A percentile compares a stretch with the other conserved stretches of the same genome.
Conservation (phyloP, 2,797 vertebrate genomes). For the Anolis apletophallus region DNA sequence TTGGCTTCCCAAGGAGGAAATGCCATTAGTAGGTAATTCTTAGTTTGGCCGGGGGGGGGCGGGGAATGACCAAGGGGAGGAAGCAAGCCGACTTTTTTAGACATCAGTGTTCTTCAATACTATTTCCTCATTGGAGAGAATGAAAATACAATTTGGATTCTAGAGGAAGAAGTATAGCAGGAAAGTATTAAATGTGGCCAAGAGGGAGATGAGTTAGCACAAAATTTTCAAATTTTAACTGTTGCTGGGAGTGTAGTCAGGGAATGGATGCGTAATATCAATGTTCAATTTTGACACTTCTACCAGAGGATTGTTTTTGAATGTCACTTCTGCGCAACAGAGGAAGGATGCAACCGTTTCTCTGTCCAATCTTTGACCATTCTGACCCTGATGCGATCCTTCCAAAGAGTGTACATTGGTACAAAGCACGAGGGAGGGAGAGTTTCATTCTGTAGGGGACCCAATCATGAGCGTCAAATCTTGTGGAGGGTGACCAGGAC, state of each 20-base stretch:
- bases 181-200: not conserved
- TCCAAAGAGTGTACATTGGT: not conserved
- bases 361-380: not conserved
- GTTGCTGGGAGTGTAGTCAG: slow-evolving; percentile 23
- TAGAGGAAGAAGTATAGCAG: not conserved
- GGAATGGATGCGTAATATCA: rapidly evolving
- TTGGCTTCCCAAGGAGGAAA: not conserved
- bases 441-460: too few relatives aligned
- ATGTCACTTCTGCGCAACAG: not conserved
- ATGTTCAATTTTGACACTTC: rapidly evolving
- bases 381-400: too few relatives aligned
- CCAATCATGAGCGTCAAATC: not conserved
- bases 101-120: not conserved
- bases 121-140: not conserved
- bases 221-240: not conserved
- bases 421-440: too few relatives aligned
- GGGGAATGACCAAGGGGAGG: not conserved
- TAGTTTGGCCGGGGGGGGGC: too few relatives aligned
- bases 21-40: not conserved
- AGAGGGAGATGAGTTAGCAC: rapidly evolving
- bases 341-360: not conserved
- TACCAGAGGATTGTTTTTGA: not conserved
- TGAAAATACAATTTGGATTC: not conserved
- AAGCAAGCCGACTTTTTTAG: not conserved
- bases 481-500: not conserved